phyloP scores from a whole-genome alignment of 1,140 invertebrate species.

The Drosophila athabasca region DNA sequence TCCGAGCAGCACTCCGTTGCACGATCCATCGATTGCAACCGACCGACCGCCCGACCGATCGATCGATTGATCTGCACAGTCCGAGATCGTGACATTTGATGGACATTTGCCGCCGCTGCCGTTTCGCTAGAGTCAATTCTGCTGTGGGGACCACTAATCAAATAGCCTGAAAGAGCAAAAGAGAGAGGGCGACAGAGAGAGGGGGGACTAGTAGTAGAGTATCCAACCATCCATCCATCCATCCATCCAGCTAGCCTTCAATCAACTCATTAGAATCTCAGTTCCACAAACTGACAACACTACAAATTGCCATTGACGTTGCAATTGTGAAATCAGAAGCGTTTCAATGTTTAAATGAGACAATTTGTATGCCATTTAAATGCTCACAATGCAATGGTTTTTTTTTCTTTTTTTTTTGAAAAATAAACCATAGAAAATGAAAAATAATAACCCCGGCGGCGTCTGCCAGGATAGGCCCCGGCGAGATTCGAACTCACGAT shows the following conservation, averaged over 20 bases:
- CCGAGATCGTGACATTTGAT: constrained; percentile 80
- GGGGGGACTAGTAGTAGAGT: not conserved
- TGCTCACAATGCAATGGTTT: not conserved
- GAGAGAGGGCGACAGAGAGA: not conserved
- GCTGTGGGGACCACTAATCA: constrained; percentile 58
- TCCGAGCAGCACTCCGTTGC: constrained; percentile 16
- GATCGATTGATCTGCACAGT: constrained; percentile 71
- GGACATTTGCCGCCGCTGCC: constrained; percentile 77
- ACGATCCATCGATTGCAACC: constrained; percentile 42
- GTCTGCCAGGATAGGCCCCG: constrained; percentile 85
- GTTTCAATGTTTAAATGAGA: constrained; percentile 72
- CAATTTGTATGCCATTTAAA: constrained; percentile 55
- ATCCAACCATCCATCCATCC: not conserved
- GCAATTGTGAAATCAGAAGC: constrained; percentile 75
- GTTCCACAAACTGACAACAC: constrained; percentile 62
- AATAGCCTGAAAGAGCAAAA: constrained; percentile 48
- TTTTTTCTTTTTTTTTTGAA: not conserved
- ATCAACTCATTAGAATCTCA: constrained; percentile 79
- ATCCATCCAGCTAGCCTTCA: constrained; percentile 43
- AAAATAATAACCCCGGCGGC: too few species aligned
- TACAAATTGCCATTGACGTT: constrained; percentile 76
- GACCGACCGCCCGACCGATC: too few species aligned
- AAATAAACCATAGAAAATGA: not conserved
- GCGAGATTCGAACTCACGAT: constrained; percentile 87
- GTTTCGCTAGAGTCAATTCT: constrained; percentile 38